Percentiles rank a stretch among this genome's conserved stretches.
Conservation (phyloP, 2,797 vertebrate species). For the Cichlasoma orientale region DNA sequence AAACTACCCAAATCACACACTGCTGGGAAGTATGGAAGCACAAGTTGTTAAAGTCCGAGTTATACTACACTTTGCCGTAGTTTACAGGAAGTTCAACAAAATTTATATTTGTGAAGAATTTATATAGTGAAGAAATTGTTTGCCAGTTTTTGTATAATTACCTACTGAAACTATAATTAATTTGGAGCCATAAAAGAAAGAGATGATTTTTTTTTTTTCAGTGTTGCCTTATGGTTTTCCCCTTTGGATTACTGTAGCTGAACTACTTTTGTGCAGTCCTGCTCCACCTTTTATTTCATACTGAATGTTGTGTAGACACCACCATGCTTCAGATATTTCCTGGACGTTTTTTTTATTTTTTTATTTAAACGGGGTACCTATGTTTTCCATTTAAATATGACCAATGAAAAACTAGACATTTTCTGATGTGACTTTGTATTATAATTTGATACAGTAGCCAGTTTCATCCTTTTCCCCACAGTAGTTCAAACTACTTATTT, state of each 20-base stretch:
- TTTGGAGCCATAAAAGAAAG: background rate
- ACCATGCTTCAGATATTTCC: background rate
- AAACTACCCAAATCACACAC: background rate
- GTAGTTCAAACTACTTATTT: background rate
- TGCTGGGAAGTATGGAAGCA: background rate
- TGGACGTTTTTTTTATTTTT: too few species aligned
- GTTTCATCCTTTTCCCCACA: background rate
- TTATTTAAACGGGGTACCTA: background rate
- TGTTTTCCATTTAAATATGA: background rate
- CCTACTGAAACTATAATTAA: background rate
- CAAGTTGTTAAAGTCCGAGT: background rate
- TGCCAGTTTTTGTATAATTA: background rate
- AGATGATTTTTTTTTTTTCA: background rate
- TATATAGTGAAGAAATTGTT: background rate
- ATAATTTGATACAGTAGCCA: background rate
- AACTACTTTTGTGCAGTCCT: background rate
- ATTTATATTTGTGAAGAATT: background rate
- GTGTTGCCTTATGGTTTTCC: background rate
- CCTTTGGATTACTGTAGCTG: background rate
- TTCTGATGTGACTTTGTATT: background rate
- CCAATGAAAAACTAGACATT: background rate
- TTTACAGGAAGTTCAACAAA: background rate
- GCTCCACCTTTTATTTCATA: background rate
- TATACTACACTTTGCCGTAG: background rate
- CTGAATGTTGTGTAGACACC: background rate